Percentiles rank a stretch among this genome's conserved stretches.
These are phyloP conservation scores for Andricus quercusramuli DNA, from an alignment of 2,888 invertebrate genomes.

Conservation along the genomic window DNA sequence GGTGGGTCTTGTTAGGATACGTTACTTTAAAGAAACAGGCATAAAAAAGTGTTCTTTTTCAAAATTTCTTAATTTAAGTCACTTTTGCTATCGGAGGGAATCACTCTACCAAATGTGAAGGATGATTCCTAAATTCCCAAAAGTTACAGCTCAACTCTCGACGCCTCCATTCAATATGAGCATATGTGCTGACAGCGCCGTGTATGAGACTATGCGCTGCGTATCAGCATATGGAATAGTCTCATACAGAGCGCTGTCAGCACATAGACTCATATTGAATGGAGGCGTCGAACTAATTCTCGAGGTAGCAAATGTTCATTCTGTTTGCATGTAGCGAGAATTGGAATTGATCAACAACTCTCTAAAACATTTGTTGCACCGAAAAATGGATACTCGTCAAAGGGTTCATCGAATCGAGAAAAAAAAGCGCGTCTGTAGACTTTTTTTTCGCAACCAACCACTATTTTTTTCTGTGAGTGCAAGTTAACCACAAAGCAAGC, in stretches of 20 bases:
- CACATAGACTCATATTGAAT: no score
- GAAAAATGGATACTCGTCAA: background rate
- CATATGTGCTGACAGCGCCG: no score
- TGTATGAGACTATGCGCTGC: no score
- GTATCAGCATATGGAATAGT: no score
- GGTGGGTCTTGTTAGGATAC: background rate
- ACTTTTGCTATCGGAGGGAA: background rate
- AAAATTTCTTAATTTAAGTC: no score
- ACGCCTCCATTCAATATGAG: no score
- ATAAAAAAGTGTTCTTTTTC: background rate
- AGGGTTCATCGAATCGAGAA: constrained; percentile 15
- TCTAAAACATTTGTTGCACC: background rate
- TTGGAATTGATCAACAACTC: background rate
- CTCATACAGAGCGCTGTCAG: no score
- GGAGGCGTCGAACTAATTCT: no score
- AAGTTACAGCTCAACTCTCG: background rate
- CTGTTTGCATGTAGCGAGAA: background rate
- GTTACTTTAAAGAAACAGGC: background rate
- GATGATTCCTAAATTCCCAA: background rate
- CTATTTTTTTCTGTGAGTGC: background rate
- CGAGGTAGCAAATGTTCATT: background rate
- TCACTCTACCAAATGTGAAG: background rate
- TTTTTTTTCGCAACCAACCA: background rate
- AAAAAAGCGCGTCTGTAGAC: background rate
- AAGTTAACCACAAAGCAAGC: constrained; percentile 19